phyloP scores from a whole-genome alignment of 2,888 invertebrate genomes.

The Clitarchus hookeri region DNA sequence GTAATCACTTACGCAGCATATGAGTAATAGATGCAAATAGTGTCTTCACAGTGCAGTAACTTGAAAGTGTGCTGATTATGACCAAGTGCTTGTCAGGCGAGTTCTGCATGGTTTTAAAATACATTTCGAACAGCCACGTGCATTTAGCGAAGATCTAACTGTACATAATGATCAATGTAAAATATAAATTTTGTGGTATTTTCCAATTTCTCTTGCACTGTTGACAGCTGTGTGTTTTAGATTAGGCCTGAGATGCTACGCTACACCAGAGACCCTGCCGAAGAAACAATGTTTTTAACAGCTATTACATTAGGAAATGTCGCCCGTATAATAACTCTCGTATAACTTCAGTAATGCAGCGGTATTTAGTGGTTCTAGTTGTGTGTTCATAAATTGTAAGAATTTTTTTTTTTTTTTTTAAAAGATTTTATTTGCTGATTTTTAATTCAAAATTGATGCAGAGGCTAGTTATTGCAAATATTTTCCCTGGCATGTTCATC shows the following conservation, averaged over 20 bases:
- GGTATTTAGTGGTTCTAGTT: background rate
- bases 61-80: background rate
- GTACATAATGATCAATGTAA: background rate
- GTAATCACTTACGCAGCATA: background rate
- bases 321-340: background rate
- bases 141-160: background rate
- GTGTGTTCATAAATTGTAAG: background rate
- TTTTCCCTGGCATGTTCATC: background rate
- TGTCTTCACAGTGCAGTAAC: background rate
- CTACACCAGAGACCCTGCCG: background rate
- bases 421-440: background rate
- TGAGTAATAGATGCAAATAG: background rate
- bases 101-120: background rate
- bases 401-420: background rate
- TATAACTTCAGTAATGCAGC: background rate
- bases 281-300: background rate
- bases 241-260: background rate
- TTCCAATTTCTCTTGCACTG: conserved; percentile 7
- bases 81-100: background rate
- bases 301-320: background rate
- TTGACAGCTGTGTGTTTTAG: background rate
- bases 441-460: background rate
- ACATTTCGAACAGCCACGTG: background rate
- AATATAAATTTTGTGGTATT: background rate
- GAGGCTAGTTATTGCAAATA: background rate